Evolutionary conservation across 2,888 invertebrate genomes (phyloP), one percentile per base, ranked within the genome.

Genomic region (Aplocera efformata): DNA sequence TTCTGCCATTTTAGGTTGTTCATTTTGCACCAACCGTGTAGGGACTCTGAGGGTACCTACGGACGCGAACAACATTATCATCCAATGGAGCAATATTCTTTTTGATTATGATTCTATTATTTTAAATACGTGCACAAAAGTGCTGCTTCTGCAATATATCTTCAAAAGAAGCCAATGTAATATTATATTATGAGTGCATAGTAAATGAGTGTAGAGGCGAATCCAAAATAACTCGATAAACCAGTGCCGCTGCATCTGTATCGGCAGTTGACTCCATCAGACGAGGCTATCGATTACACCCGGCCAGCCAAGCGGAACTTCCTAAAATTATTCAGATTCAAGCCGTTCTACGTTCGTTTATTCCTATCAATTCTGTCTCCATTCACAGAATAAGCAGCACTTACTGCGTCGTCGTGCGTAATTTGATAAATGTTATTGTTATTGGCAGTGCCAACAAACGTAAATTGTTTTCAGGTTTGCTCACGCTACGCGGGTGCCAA

Each of bases 361-460:
- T 31, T 30, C 32, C 39, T 39, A 27, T 44, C 44, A 40, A 40
- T 44, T 36, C 32, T 4, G 25, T 39, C 32, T 22, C 35, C 24
- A 21, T 32, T 32, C 8, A 39, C 3, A 20, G 6, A n/a, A 27
- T 26, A 44, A 34, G 27, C 33, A 37, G 42, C 22, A 17, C 3
- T 17, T 3, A 11, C 10, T 11, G 25, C 25, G 25, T 9, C 25
- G 13, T 17, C 13, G 13, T 5, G 5, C 13, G 13, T 17, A 17
- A 17, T 17, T 17, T 17, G 13, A 17, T 22, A 22, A 80, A 78
- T 75, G 76, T 76, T 82, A 80, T 80, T 80, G 78, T 78, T 80
- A 81, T 81, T 81, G 74, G 66, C 67, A 72, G 67, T 66, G 75
- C 71, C 65, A 79, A 81, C 75, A 78, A 62, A 69, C 62, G 67